A percentile compares a stretch with the other conserved stretches of the same genome.
Evolutionary conservation across 2,797 vertebrate species (phyloP).

Genomic region (Limosa lapponica): DNA sequence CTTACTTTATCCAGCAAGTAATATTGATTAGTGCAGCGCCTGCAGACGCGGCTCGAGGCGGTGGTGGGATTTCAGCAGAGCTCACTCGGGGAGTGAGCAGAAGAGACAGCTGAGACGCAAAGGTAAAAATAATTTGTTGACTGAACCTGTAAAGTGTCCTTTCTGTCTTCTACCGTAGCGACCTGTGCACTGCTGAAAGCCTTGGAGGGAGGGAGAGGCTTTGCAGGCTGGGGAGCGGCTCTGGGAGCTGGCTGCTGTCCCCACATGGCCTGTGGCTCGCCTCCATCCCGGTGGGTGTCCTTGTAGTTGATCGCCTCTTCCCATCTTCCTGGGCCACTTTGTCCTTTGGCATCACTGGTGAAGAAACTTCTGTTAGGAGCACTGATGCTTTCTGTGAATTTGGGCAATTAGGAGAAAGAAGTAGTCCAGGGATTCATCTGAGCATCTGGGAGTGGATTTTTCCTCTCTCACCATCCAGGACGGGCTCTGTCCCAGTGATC

Average conservation of each 20-base stretch:
- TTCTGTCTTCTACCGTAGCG: neutral
- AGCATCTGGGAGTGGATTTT: neutral
- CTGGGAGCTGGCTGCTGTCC: neutral
- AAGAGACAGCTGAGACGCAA: neutral
- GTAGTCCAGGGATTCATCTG: neutral
- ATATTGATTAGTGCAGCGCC: conserved; percentile 30
- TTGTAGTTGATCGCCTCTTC: neutral
- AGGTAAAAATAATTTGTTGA: neutral
- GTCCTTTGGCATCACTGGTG: neutral
- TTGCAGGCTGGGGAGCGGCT: accelerated
- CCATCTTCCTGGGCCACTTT: neutral
- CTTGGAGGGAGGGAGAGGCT: neutral
- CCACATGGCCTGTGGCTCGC: accelerated
- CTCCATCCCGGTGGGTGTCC: neutral
- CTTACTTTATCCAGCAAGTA: conserved; percentile 27
- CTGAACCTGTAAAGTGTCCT: neutral
- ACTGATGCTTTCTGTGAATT: neutral
- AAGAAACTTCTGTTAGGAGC: neutral
- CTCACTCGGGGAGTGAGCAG: neutral
- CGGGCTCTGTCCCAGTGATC: neutral
- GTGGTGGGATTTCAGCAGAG: neutral
- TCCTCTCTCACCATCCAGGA: neutral
- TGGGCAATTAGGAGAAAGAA: neutral
- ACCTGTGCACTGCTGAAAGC: neutral
- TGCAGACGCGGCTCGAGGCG: neutral